These are phyloP conservation scores for Drosophila subsilvestris DNA, from an alignment of 2,888 invertebrate species.

Conservation along the genomic window DNA sequence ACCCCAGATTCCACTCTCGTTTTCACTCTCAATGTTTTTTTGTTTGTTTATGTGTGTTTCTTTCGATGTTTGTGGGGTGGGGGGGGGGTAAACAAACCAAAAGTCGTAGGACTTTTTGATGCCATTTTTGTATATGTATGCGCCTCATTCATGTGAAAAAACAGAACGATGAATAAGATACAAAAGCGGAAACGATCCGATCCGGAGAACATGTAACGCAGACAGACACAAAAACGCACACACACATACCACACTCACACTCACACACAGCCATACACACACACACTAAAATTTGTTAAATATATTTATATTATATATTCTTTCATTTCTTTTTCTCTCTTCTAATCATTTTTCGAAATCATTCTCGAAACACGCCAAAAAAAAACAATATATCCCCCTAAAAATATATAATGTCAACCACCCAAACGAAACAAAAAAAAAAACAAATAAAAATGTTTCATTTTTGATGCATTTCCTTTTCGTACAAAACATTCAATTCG, in stretches of 20 bases:
- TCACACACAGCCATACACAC: constrained; percentile 41
- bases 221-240: constrained; percentile 20
- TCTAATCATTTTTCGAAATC: constrained; percentile 80
- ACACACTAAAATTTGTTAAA: constrained; percentile 80
- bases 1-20: constrained; percentile 23
- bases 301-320: constrained; percentile 83
- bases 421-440: constrained; percentile 49
- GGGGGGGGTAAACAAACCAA: background rate
- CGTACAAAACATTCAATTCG: constrained; percentile 60
- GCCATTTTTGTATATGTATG: constrained; percentile 29
- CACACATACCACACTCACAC: constrained; percentile 14
- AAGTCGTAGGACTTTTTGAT: constrained; percentile 4
- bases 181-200: constrained; percentile 36
- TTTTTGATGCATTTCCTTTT: constrained; percentile 75
- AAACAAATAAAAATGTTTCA: constrained; percentile 52
- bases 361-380: constrained; percentile 71
- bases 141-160: constrained; percentile 28
- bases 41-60: background rate
- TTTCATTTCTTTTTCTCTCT: constrained; percentile 83
- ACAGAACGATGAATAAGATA: constrained; percentile 25
- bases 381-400: constrained; percentile 16
- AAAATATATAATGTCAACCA: constrained; percentile 31
- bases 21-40: constrained; percentile 28
- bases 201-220: constrained; percentile 38
- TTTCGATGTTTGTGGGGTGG: background rate